Evolutionary conservation across 2,888 invertebrate genomes (phyloP).

Genomic region (Bombyx huttoni): DNA sequence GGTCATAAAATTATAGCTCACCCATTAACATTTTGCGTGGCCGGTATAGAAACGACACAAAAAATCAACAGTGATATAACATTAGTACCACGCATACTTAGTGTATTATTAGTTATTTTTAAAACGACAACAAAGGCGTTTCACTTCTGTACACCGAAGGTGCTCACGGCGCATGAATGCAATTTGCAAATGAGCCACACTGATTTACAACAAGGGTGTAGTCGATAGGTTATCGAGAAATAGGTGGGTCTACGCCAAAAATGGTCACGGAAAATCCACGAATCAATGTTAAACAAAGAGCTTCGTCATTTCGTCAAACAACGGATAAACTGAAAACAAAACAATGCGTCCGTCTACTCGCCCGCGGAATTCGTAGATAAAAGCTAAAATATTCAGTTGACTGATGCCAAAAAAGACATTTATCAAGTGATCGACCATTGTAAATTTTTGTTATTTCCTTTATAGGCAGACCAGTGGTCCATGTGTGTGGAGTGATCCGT

Average conservation of each 20-base stretch:
- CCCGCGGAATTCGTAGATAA: too few relatives aligned
- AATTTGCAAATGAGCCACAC: constrained; percentile 36
- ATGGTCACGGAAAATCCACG: constrained; percentile 48
- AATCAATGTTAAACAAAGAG: constrained; percentile 52
- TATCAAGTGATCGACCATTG: too few relatives aligned
- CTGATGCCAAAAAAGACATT: too few relatives aligned
- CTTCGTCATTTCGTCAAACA: constrained; percentile 24
- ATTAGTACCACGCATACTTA: constrained; percentile 49
- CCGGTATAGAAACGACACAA: constrained; percentile 35
- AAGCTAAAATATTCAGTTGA: too few relatives aligned
- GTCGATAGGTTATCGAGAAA: constrained; percentile 37
- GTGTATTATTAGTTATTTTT: constrained; percentile 18
- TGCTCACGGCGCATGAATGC: constrained; percentile 19
- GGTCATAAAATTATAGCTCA: constrained; percentile 19
- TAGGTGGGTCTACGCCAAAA: constrained; percentile 49
- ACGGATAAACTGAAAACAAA: constrained; percentile 2
- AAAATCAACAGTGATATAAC: constrained; percentile 32
- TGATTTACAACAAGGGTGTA: constrained; percentile 26
- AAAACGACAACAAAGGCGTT: not conserved
- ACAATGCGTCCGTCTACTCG: not conserved
- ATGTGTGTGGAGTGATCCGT: too few relatives aligned
- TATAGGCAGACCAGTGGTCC: too few relatives aligned
- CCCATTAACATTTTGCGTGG: constrained; percentile 47
- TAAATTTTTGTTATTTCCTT: too few relatives aligned
- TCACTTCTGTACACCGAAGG: too few relatives aligned